Conservation (phyloP, 1,140 invertebrate genomes). For the Brachionus sp. region DNA sequence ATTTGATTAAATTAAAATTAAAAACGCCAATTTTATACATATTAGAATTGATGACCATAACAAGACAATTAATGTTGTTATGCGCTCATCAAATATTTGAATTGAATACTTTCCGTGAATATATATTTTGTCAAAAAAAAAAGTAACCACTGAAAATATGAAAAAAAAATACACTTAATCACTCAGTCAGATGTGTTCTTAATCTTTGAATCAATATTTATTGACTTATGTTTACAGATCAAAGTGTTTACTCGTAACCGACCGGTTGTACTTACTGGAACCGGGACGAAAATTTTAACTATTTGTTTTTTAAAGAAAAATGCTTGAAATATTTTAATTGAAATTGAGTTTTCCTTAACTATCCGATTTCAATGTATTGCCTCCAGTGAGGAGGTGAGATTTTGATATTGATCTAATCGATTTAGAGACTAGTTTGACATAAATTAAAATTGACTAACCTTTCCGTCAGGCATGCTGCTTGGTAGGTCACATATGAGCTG, state of each 20-base stretch:
- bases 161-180: no score
- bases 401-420: constrained; percentile 1
- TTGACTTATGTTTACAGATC: background rate
- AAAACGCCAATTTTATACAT: background rate
- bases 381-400: background rate
- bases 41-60: background rate
- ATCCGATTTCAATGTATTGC: background rate
- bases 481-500: constrained; percentile 37
- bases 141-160: background rate
- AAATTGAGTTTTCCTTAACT: background rate
- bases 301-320: background rate
- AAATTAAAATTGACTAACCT: constrained; percentile 18
- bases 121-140: background rate
- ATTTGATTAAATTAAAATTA: background rate
- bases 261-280: background rate
- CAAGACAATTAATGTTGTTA: background rate
- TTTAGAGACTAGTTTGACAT: background rate
- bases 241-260: background rate
- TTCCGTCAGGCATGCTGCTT: constrained; percentile 31
- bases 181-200: background rate
- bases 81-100: background rate
- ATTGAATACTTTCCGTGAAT: background rate
- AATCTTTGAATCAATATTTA: background rate
- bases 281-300: background rate
- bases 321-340: background rate